These are phyloP conservation scores for Reticulitermes lucifugus DNA, from an alignment of 2,888 invertebrate genomes.

Conservation along the genomic window DNA sequence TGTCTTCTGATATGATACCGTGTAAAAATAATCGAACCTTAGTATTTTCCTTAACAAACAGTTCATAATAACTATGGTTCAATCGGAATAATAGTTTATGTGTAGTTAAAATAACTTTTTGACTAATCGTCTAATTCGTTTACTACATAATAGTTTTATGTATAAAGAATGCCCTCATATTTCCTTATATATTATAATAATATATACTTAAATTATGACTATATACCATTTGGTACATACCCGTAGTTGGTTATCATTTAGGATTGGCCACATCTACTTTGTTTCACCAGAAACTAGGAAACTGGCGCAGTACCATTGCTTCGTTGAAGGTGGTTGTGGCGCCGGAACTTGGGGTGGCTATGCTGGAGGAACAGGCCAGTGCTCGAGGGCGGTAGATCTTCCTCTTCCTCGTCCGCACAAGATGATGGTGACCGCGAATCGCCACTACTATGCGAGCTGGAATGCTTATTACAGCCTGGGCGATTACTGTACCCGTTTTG, in stretches of 20 bases:
- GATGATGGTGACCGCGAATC: conserved; percentile 65
- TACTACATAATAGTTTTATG: conserved; percentile 16
- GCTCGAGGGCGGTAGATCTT: conserved; percentile 67
- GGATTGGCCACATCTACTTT: neutral
- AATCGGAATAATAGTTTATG: neutral
- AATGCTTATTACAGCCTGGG: conserved; percentile 50
- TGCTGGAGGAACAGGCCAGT: conserved; percentile 66
- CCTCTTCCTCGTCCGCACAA: conserved; percentile 65
- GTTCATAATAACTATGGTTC: too few species aligned
- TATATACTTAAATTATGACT: conserved; percentile 45
- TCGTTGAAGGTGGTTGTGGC: conserved; percentile 41
- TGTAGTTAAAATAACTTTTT: conserved; percentile 14
- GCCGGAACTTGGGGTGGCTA: conserved; percentile 55
- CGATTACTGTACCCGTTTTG: conserved; percentile 21
- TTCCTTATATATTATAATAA: conserved; percentile 18
- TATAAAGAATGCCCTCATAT: conserved; percentile 31
- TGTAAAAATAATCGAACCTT: too few species aligned
- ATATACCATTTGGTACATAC: conserved; percentile 53
- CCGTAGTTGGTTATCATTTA: conserved; percentile 48
- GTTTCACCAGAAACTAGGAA: conserved; percentile 44
- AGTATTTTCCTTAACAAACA: too few species aligned
- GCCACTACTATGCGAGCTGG: conserved; percentile 65
- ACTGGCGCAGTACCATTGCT: conserved; percentile 45
- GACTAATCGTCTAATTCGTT: neutral
- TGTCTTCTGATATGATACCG: too few species aligned